Conservation (phyloP, 1,140 invertebrate species). For the Pseudoatta argentina region DNA sequence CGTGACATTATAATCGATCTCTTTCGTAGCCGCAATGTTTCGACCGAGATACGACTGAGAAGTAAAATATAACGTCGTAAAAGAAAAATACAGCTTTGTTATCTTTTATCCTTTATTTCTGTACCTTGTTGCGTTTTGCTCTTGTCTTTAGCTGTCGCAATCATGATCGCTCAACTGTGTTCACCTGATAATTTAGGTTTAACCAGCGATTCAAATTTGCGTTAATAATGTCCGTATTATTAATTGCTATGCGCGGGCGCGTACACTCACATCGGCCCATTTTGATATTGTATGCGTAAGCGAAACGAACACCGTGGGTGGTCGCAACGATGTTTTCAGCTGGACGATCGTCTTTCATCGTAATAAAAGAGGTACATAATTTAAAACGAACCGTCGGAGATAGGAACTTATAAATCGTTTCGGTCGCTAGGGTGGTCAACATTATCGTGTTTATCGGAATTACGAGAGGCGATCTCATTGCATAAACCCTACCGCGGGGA, state of each 20-base stretch:
- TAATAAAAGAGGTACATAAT: constrained; percentile 82
- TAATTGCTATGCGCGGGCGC: constrained; percentile 59
- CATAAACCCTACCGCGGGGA: constrained; percentile 38
- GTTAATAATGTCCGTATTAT: constrained; percentile 69
- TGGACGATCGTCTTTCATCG: constrained; percentile 61
- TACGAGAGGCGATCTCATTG: constrained; percentile 72
- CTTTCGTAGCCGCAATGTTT: neutral
- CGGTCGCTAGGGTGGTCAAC: constrained; percentile 76
- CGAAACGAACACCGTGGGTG: constrained; percentile 16
- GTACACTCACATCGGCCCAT: constrained; percentile 17
- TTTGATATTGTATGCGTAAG: constrained; percentile 61
- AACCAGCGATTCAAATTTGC: constrained; percentile 5
- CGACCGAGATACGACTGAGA: neutral
- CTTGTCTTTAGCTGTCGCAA: neutral
- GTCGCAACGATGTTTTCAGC: constrained; percentile 25
- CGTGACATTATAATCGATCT: constrained; percentile 30
- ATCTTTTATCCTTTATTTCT: neutral
- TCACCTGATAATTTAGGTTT: constrained; percentile 66
- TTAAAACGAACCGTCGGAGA: constrained; percentile 81
- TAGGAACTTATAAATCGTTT: constrained; percentile 82
- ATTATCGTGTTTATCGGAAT: constrained; percentile 81
- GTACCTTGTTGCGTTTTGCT: neutral
- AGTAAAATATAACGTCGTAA: constrained; percentile 5
- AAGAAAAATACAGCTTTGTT: neutral
- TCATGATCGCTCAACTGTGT: constrained; percentile 22